Evolutionary conservation across 2,113 vertebrate species (phyloP), one percentile per base, ranked within the genome.

Genomic region (Salvelinus fontinalis): DNA sequence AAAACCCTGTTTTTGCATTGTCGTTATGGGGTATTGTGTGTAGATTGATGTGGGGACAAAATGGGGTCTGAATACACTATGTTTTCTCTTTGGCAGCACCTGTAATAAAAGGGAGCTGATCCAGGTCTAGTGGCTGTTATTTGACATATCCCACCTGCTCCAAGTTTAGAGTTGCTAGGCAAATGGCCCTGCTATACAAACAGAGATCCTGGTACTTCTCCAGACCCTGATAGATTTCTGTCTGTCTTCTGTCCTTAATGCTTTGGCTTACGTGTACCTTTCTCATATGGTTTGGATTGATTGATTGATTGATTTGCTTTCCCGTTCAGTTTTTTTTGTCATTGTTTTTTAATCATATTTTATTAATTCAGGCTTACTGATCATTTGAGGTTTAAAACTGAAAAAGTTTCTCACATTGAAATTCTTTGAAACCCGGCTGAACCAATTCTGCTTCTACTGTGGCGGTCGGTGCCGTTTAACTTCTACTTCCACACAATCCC

Each of bases 181-280:
- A 75, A 80, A 80, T 4, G 66, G 39, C 48, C 31, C 0, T 51
- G 49, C 49, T 51, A 14, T 51, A 13, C 13, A 51, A 51, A 51
- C 49, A 51, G 11, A 51, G 49, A 51, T 51, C 3, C 49, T 51
- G 49, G 49, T 2, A 51, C 13, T 11, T 49, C 2, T 51, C 12
- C 12, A 51, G 57, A 60, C 9, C 20, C 6, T 22, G 16, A 60
- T 59, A 16, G 20, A 60, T n/a, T n/a, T n/a, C n/a, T n/a, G n/a
- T 70, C 75, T 72, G 74, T 81, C 70, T 67, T 79, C 81, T 87
- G 83, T 88, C 81, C 79, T 54, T 74, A 71, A 73, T 60, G n/a
- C n/a, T 20, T n/a, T 22, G 20, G 57, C 7, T 60, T 20, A 22
- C 3, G 7, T 60, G 16, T 60, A 60, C 57, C 2, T 22, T 60